Evolutionary conservation across 2,797 vertebrate species (phyloP).

Genomic region (Pseudochromis fuscus): DNA sequence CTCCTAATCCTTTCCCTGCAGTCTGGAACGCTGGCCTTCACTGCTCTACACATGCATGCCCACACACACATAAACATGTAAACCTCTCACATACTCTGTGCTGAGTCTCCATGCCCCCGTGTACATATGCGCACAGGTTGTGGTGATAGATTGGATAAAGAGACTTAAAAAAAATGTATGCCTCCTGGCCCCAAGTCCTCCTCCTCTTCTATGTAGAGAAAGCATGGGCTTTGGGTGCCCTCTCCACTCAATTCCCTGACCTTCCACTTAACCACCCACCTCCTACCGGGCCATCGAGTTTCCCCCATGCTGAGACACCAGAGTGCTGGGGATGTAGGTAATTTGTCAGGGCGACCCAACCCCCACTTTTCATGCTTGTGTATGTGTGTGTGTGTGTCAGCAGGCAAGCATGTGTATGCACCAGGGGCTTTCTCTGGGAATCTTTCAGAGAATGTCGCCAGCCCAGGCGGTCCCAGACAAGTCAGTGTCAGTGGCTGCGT

Average conservation of each 20-base stretch:
- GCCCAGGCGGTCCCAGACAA: slow-evolving; percentile 70
- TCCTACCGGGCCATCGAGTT: slow-evolving; percentile 63
- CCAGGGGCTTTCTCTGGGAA: slow-evolving; percentile 71
- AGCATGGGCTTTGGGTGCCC: slow-evolving; percentile 57
- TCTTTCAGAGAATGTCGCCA: slow-evolving; percentile 73
- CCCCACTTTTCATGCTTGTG: slow-evolving; percentile 57
- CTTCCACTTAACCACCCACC: slow-evolving; percentile 70
- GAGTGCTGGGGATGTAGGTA: slow-evolving; percentile 75
- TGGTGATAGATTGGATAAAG: slow-evolving; percentile 76
- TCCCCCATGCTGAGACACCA: slow-evolving; percentile 68
- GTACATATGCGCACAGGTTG: slow-evolving; percentile 52
- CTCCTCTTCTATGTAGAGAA: slow-evolving; percentile 44
- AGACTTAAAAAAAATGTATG: slow-evolving; percentile 69
- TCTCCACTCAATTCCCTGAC: slow-evolving; percentile 68
- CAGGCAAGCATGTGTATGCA: slow-evolving; percentile 65
- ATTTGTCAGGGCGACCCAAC: slow-evolving; percentile 79
- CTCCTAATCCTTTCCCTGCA: slow-evolving; percentile 81
- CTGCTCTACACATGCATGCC: slow-evolving; percentile 56
- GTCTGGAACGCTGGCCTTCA: slow-evolving; percentile 74
- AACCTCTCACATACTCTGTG: slow-evolving; percentile 44
- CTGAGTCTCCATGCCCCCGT: slow-evolving; percentile 14
- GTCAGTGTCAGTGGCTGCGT: slow-evolving; percentile 58
- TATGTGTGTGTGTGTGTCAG: slow-evolving; percentile 62
- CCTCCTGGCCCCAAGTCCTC: slow-evolving; percentile 17
- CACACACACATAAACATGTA: slow-evolving; percentile 61